Percentiles rank a stretch among this genome's conserved stretches.
Conservation (phyloP, 2,113 vertebrate species). For the Cryptotis parvus region DNA sequence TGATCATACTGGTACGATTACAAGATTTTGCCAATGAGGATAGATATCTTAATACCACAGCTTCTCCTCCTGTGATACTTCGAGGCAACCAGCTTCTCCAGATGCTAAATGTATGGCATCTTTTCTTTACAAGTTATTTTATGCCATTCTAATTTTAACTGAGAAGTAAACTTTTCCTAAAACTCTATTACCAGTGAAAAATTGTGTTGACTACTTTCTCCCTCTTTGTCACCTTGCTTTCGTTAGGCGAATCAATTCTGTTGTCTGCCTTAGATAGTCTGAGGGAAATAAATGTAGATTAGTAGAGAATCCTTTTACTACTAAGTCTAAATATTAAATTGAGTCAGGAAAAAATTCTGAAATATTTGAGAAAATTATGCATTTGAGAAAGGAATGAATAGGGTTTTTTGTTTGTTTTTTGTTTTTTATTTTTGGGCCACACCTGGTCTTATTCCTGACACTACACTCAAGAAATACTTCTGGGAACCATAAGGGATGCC, state of each 20-base stretch:
- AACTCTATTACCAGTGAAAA: constrained; percentile 55
- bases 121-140: constrained; percentile 53
- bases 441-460: too few species aligned
- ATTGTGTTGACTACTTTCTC: not conserved
- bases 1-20: not conserved
- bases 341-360: constrained; percentile 62
- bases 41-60: not conserved
- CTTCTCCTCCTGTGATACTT: not conserved
- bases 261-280: not conserved
- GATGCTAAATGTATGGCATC: constrained; percentile 27
- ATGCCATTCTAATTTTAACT: constrained; percentile 50
- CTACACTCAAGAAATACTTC: too few species aligned
- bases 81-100: constrained; percentile 14
- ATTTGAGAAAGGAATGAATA: constrained; percentile 47
- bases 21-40: constrained; percentile 24
- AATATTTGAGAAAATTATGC: constrained; percentile 60
- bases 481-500: too few species aligned
- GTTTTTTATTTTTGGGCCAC: not conserved
- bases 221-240: constrained; percentile 42
- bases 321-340: constrained; percentile 77
- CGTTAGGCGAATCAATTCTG: constrained; percentile 43
- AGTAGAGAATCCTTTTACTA: not conserved
- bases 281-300: constrained; percentile 55
- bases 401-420: too few species aligned
- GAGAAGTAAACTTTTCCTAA: constrained; percentile 39